Base-by-base conservation (phyloP, 2,113 vertebrate species). In the Sceloporus undulatus region DNA sequence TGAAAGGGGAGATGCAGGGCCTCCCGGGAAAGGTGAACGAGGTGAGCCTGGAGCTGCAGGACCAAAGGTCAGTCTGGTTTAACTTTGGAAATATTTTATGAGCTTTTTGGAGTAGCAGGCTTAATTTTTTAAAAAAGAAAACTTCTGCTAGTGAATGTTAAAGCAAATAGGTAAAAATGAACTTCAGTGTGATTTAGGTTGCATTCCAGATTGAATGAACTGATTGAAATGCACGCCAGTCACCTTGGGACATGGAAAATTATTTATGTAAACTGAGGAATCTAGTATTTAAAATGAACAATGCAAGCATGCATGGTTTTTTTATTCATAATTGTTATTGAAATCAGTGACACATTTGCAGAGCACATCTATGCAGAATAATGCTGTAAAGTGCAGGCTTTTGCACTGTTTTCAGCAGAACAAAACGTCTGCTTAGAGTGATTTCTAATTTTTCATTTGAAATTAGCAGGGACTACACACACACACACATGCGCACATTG, bases 1-100 rank as follows among this genome's bases (percentile, higher is more conserved):
- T 23, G 99, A 99, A 90, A 97, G 96, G 94, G 99, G 99, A 78
- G 99, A 99, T 29, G 89, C 96, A 4, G 99, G 99, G 8, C 97
- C 97, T 59, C 94, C 97, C 87, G 98, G 98, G 89, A 99, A 97
- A 92, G 99, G 98, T 1, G 98, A 99, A 40, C 95, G 97, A 91
- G 99, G 99, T 80, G 98, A 98, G 62, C 95, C 95, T 14, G 99
- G 99, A 94, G 91, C 91, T 70, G 75, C 94, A 40, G 99, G 99
- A 88, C 97, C 95, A 86, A 99, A 99, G 98, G 99, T 99, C 82
- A 96, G 98, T 94, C 76, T 84, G 87, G 83, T 84, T 90, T 88
- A 81, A 3, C 0, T 4, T 78, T 92, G 59, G 3, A 65, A 88
- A 79, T 19, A 27, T 1, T 42, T 73, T 2, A 75, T 82, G 14